Base-by-base conservation (phyloP, 2,113 vertebrate species). In the Coryphaenoides rupestris region DNA sequence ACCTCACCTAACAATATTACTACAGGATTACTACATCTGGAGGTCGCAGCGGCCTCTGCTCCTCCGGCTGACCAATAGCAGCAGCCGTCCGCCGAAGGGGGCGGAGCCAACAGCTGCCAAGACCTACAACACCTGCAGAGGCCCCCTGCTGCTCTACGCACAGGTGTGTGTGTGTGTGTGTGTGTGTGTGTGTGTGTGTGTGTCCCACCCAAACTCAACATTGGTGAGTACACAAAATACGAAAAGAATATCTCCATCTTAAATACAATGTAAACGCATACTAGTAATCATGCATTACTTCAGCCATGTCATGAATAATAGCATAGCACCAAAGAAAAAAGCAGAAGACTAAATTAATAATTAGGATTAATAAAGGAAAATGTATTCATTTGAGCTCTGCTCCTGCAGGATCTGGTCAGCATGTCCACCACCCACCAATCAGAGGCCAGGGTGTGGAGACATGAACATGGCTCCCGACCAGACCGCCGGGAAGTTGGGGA, bases 21-120 rank as follows among this genome's bases (percentile, higher is more conserved):
- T 91, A 92, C 72, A 93, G 90, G 88, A 95, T 84, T 94, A 93
- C 69, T 91, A 92, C 72, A 93, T 87, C 62, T 93, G 91, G 90
- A 93, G 84, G 72, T 88, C 89, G 52, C 76, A 80, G 19, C 78
- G 84, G 70, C 77, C 74, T 26, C 70, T 84, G 21, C 68, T 90
- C 23, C 68, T 90, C 23, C 76, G 45, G 17, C 58, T 89, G 65
- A 59, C 81, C 75, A 58, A 40, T 40, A 40, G 50, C 49, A 86
- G 89, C 19, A 87, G 74, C 13, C 80, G 33, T 17, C 69, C 76
- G 22, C 76, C 76, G 46, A 58, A 62, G 56, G 72, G 47, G 24
- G 81, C 72, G 54, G 72, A 74, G n/a, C 61, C 85, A 3, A 60
- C 33, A 1, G 87, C 91, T 55, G 90, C 92, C n/a, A 93, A 92